Base-by-base conservation (phyloP, 2,797 vertebrate genomes). In the Nothura maculosa region DNA sequence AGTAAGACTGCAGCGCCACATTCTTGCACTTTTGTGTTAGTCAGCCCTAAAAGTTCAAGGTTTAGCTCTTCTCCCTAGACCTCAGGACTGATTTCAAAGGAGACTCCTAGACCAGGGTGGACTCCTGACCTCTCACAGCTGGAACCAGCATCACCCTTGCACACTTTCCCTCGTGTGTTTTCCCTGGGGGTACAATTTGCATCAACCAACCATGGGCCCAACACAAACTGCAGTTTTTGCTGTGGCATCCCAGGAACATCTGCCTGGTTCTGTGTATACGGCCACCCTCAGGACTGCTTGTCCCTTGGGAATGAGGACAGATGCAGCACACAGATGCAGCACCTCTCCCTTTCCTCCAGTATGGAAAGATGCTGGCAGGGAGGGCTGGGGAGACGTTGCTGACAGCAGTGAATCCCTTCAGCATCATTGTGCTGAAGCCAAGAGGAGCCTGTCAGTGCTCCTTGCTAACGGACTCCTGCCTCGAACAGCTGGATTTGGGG, bases 261-360 rank as follows among this genome's bases (percentile, higher is more conserved):
- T 88, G 14, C 14, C 50, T 47, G 25, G 11, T 28, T 68, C 60
- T 1, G 5, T 47, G 7, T n/a, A n/a, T n/a, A 52, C 68, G 36
- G 10, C 73, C 73, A 80, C 4, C 10, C 10, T 79, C 32, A 4
- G 24, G 42, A 80, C 12, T 55, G 54, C 62, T 13, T 57, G 42
- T 40, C 61, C 32, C 22, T 12, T 60, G 48, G 13, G 47, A 21
- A 27, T 4, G 6, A 38, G 18, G 20, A 34, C 18, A 52, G 21
- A 69, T 28, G 40, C 54, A 61, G 48, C 0, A 0, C 28, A 27
- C 12, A 52, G 28, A 52, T 25, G 34, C 54, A 61, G 48, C 0
- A 0, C 34, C 18, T 55, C 10, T 5, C 12, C 58, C 30, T 75
- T 89, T 64, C 25, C 4, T 27, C 32, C 57, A 61, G 25, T 22